Percentiles rank a stretch among this genome's conserved stretches.
Conservation (phyloP, 2,797 vertebrate species). For the Tapera naevia region DNA sequence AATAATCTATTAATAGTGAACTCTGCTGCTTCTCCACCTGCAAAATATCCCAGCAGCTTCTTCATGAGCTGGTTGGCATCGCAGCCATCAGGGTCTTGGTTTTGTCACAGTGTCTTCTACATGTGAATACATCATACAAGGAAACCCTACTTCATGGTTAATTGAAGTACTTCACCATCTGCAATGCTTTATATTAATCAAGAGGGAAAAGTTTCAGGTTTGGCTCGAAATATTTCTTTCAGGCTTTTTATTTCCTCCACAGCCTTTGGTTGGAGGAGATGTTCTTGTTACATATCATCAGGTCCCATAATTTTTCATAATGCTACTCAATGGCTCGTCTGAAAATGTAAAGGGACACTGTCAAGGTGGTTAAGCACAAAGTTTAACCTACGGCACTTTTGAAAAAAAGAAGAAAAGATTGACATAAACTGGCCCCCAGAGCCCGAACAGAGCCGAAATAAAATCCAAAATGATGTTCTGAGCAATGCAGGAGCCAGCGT, state of each 20-base stretch:
- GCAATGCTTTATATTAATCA: slow-evolving; percentile 17
- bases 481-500: neutral
- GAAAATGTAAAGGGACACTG: neutral
- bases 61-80: neutral
- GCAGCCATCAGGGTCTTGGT: neutral
- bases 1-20: neutral
- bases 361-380: slow-evolving; percentile 30
- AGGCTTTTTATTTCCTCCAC: slow-evolving; percentile 41
- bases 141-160: neutral
- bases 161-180: slow-evolving; percentile 12
- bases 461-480: slow-evolving; percentile 19
- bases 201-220: slow-evolving; percentile 4
- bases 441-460: neutral
- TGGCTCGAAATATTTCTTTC: slow-evolving; percentile 5
- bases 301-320: slow-evolving; percentile 57
- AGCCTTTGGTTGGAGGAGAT: slow-evolving; percentile 7
- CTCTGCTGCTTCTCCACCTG: neutral
- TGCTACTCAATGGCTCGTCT: slow-evolving; percentile 26
- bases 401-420: slow-evolving; percentile 16
- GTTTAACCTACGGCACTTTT: slow-evolving; percentile 32
- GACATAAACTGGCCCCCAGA: slow-evolving; percentile 26
- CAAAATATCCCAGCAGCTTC: neutral
- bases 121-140: neutral
- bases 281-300: slow-evolving; percentile 46
- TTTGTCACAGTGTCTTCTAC: neutral